Conservation (phyloP, 2,113 vertebrate species). For the Strix aluco region DNA sequence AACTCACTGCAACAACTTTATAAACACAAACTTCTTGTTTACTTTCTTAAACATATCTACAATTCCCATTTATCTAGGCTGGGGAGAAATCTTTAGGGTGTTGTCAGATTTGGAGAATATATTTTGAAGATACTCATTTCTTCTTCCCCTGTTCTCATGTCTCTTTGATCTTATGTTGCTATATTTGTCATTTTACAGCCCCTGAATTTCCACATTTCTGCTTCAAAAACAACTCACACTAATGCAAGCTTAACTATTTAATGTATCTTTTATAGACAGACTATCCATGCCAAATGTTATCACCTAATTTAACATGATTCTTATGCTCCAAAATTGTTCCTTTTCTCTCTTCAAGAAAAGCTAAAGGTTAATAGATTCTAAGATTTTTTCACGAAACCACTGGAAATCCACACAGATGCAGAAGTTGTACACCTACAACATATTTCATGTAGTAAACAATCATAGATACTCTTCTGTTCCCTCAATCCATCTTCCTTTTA, state of each 20-base stretch:
- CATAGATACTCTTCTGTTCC: not conserved
- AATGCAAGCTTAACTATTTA: not conserved
- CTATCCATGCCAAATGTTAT: not conserved
- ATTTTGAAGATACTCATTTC: not conserved
- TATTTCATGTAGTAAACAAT: not conserved
- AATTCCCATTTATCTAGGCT: not conserved
- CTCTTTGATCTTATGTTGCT: not conserved
- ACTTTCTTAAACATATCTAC: not conserved
- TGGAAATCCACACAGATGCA: not conserved
- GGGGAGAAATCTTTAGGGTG: not conserved
- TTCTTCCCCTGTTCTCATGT: not conserved
- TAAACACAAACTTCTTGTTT: not conserved
- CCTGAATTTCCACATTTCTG: not conserved
- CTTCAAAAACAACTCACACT: not conserved
- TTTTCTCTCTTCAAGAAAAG: not conserved
- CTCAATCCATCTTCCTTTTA: not conserved
- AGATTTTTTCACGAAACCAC: not conserved
- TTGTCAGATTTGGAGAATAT: not conserved
- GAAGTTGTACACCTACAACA: not conserved
- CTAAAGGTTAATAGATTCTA: not conserved
- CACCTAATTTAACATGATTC: not conserved
- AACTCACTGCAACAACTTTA: not conserved
- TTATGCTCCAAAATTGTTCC: not conserved
- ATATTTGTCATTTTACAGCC: not conserved
- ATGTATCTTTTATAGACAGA: not conserved